phyloP scores from a whole-genome alignment of 30 jellyfish, hydroid and myxozoan species.

The Aurelia aurita region DNA sequence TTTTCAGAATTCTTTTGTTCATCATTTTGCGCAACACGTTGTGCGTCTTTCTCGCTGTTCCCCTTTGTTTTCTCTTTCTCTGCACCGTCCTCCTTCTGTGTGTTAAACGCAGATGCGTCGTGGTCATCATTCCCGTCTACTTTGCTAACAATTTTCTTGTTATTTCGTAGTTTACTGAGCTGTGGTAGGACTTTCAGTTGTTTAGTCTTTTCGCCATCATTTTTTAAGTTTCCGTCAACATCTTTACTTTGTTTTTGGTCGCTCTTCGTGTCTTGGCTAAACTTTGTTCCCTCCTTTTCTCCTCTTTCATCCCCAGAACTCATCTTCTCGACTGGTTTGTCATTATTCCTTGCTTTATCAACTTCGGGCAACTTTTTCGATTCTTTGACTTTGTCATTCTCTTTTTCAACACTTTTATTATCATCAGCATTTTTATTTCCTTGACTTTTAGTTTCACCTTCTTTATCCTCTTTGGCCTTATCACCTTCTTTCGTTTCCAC shows the following conservation, averaged over 20 bases:
- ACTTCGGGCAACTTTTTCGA: not conserved
- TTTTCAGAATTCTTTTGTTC: not conserved
- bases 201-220: constrained; percentile 20
- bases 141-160: constrained; percentile 40
- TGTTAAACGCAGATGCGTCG: constrained; percentile 10
- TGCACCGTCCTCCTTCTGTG: constrained; percentile 22
- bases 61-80: constrained; percentile 1
- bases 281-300: not conserved
- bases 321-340: constrained; percentile 30
- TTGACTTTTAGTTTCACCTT: constrained; percentile 1
- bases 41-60: not conserved
- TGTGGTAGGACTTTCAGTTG: constrained; percentile 34
- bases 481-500: no score
- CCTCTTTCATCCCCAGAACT: not conserved
- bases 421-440: not conserved
- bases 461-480: not conserved
- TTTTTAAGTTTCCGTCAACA: not conserved
- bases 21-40: not conserved
- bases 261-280: not conserved
- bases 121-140: constrained; percentile 19
- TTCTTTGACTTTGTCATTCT: not conserved
- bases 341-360: constrained; percentile 6
- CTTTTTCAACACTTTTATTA: not conserved
- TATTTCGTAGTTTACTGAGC: constrained; percentile 16
- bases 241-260: not conserved